Evolutionary conservation across 1,140 invertebrate species (phyloP).

Genomic region (Pentalonia nigronervosa): DNA sequence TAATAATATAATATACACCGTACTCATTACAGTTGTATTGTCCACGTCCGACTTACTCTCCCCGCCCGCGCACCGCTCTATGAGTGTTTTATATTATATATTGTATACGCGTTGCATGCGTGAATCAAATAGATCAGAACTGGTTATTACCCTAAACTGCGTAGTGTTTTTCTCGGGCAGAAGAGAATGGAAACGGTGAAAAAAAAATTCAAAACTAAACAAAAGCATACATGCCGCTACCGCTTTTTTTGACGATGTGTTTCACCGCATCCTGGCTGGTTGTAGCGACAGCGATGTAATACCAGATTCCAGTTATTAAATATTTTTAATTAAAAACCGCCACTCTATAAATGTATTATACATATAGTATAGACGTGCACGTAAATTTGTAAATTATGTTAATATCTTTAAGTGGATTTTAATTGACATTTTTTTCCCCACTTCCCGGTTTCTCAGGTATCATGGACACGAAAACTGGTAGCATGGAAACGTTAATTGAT

Average conservation of each 20-base stretch:
- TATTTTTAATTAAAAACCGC: slow-evolving; percentile 42
- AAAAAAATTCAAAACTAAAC: not conserved
- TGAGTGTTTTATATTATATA: not conserved
- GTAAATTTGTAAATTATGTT: slow-evolving; percentile 50
- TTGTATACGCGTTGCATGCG: not conserved
- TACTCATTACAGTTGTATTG: slow-evolving; percentile 49
- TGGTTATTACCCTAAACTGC: slow-evolving; percentile 45
- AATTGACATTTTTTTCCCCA: slow-evolving; percentile 23
- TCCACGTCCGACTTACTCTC: not conserved
- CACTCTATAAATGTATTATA: not conserved
- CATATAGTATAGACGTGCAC: not conserved
- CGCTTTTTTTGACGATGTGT: not conserved
- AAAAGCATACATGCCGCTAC: not conserved
- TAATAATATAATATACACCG: not conserved
- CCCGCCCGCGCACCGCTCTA: not conserved
- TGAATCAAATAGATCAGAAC: slow-evolving; percentile 30
- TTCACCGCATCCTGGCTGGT: not conserved
- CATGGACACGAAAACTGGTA: slow-evolving; percentile 41
- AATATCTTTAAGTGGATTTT: slow-evolving; percentile 52
- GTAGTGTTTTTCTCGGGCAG: not conserved
- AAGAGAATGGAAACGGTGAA: not conserved
- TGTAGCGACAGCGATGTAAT: not conserved
- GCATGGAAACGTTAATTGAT: slow-evolving; percentile 57
- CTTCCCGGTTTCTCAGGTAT: slow-evolving; percentile 63
- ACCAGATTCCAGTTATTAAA: slow-evolving; percentile 12